Conservation (phyloP, 2,888 invertebrate species). For the Temnothorax rugatulus region DNA sequence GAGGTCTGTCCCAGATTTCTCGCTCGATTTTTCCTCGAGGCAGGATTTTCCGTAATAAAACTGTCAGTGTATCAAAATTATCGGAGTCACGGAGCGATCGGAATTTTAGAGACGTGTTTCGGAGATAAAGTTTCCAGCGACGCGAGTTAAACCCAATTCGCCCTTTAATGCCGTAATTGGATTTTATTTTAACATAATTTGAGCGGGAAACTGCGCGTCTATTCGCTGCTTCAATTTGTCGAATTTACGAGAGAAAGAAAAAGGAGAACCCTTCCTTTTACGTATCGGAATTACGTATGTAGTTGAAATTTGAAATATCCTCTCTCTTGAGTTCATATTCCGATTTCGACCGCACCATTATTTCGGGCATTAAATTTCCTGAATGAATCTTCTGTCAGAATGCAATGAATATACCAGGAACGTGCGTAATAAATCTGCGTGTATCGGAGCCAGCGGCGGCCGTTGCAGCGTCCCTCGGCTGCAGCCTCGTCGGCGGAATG, state of each 20-base stretch:
- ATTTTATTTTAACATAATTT: constrained; percentile 2
- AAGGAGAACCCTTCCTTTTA: not conserved
- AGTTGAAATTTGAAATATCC: not conserved
- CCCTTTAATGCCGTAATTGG: not conserved
- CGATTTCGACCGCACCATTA: constrained; percentile 19
- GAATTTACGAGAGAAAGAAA: not conserved
- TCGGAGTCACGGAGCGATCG: constrained; percentile 4
- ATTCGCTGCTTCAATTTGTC: no score
- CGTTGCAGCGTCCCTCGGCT: constrained; percentile 29
- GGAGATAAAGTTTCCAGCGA: constrained; percentile 11
- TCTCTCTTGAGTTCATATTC: constrained; percentile 14
- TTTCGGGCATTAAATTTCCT: constrained; percentile 32
- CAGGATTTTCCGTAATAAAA: constrained; percentile 14
- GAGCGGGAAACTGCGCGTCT: not conserved
- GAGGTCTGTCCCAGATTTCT: constrained; percentile 19
- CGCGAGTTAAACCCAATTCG: not conserved
- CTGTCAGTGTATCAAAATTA: constrained; percentile 11
- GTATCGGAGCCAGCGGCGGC: constrained; percentile 18
- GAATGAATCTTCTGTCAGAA: constrained; percentile 28
- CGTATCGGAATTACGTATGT: not conserved
- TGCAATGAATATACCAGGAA: constrained; percentile 26
- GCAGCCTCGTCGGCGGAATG: constrained; percentile 20
- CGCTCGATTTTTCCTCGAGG: not conserved
- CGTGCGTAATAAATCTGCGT: constrained; percentile 42
- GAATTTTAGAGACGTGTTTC: not conserved